phyloP scores from a whole-genome alignment of 2,888 invertebrate species.

The Catocala sponsa region DNA sequence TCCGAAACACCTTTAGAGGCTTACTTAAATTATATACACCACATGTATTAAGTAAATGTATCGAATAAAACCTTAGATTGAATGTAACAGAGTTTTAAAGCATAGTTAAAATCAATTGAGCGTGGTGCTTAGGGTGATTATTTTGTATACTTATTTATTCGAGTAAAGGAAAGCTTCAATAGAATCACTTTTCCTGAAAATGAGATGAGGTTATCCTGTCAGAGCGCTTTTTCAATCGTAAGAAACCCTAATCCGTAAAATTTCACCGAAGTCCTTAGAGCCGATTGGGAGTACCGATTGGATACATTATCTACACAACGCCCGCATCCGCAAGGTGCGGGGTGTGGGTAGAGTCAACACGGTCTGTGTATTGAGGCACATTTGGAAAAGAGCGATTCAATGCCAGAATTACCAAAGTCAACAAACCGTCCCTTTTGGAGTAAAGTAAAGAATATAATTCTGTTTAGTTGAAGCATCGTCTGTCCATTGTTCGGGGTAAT shows the following conservation, averaged over 20 bases:
- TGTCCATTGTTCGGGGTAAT: no score
- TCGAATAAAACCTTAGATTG: no score
- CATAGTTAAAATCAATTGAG: no score
- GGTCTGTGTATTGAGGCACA: not conserved
- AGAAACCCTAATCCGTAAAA: not conserved
- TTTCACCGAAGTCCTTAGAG: not conserved
- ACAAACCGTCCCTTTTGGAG: not conserved
- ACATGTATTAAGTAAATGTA: no score
- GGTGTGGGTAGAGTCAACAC: not conserved
- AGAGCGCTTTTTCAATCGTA: not conserved
- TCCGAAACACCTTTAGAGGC: no score
- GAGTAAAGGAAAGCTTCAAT: not conserved
- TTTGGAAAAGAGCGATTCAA: not conserved
- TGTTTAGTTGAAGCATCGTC: no score
- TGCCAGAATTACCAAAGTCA: not conserved
- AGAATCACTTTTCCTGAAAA: not conserved
- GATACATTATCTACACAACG: constrained; percentile 2
- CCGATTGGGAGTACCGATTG: not conserved
- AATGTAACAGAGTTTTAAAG: no score
- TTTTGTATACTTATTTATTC: not conserved
- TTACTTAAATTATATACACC: no score
- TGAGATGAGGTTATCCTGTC: not conserved
- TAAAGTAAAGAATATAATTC: not conserved
- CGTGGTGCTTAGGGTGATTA: not conserved
- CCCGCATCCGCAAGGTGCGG: not conserved